A percentile compares a stretch with the other conserved stretches of the same genome.
phyloP scores from a whole-genome alignment of 2,888 invertebrate genomes.

The Pharmacophagus antenor region DNA sequence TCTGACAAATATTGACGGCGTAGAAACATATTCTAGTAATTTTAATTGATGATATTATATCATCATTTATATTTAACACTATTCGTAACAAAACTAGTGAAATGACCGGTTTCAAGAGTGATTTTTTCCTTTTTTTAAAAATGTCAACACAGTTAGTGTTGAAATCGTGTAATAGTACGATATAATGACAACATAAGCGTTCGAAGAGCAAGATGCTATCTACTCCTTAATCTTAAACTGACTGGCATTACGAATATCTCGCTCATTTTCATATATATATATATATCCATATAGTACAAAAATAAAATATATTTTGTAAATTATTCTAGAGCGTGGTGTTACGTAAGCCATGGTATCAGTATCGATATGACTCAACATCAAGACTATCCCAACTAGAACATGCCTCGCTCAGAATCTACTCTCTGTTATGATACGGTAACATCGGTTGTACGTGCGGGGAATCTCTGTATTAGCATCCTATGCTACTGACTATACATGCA shows the following conservation, averaged over 20 bases:
- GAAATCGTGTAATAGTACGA: too few species aligned
- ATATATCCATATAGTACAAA: too few species aligned
- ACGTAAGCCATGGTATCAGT: slow-evolving; percentile 16
- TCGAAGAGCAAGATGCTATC: too few species aligned
- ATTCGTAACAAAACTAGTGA: too few species aligned
- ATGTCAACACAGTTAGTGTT: too few species aligned
- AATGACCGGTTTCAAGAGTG: too few species aligned
- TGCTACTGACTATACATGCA: slow-evolving; percentile 9
- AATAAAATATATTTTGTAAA: neutral
- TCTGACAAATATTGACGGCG: slow-evolving; percentile 30
- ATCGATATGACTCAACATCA: slow-evolving; percentile 15
- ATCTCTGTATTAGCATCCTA: slow-evolving; percentile 12
- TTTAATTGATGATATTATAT: neutral
- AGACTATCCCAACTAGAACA: slow-evolving; percentile 21
- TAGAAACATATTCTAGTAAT: neutral
- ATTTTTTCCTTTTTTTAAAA: too few species aligned
- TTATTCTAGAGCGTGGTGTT: neutral
- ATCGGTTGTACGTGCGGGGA: slow-evolving; percentile 19
- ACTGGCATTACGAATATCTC: too few species aligned
- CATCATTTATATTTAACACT: neutral
- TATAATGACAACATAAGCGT: too few species aligned
- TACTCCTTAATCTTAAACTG: too few species aligned
- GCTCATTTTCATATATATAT: too few species aligned
- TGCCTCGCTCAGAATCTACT: slow-evolving; percentile 22
- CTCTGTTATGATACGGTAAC: slow-evolving; percentile 25